Conservation (phyloP, 2,888 invertebrate species). For the Agrochola macilenta region DNA sequence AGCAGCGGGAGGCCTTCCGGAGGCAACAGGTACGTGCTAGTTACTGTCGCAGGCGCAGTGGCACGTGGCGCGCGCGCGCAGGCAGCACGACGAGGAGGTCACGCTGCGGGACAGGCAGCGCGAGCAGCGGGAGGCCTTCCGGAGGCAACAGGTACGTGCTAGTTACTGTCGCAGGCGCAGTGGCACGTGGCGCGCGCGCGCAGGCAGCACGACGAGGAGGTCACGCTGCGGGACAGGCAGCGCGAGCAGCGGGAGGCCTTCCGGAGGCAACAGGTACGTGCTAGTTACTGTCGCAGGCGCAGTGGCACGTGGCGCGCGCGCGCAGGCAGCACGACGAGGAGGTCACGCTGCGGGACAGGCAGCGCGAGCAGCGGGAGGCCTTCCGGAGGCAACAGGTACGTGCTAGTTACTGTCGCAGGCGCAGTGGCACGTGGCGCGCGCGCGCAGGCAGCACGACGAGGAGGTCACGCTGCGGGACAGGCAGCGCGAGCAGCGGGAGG, state of each 20-base stretch:
- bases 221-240: conserved; percentile 95
- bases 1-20: conserved; percentile 96
- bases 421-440: conserved; percentile 98
- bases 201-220: conserved; percentile 98
- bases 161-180: conserved; percentile 96
- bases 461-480: conserved; percentile 96
- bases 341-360: conserved; percentile 95
- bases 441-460: conserved; percentile 97
- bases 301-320: conserved; percentile 98
- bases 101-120: conserved; percentile 96
- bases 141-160: conserved; percentile 56
- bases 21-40: conserved; percentile 20
- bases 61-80: conserved; percentile 97
- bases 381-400: conserved; percentile 87
- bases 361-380: conserved; percentile 96
- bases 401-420: conserved; percentile 94
- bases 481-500: conserved; percentile 97
- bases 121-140: conserved; percentile 96
- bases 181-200: conserved; percentile 98
- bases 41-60: conserved; percentile 97
- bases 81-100: conserved; percentile 98
- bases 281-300: conserved; percentile 95
- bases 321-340: conserved; percentile 98
- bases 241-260: conserved; percentile 97
- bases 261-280: conserved; percentile 79